phyloP scores from a whole-genome alignment of 2,888 invertebrate species.

The Heliconius sara region DNA sequence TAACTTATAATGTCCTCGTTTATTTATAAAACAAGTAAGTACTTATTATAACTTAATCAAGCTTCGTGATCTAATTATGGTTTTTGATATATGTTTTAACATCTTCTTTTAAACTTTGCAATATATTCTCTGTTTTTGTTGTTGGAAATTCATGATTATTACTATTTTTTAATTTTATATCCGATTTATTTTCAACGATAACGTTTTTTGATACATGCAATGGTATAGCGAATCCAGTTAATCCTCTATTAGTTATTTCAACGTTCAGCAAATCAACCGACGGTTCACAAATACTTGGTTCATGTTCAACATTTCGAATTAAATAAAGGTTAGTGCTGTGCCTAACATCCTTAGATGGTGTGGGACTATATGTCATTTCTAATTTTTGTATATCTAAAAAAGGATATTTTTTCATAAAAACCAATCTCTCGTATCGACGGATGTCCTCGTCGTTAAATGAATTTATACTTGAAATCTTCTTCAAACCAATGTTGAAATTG shows the following conservation, averaged over 20 bases:
- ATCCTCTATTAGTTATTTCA: slow-evolving; percentile 73
- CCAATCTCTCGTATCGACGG: slow-evolving; percentile 70
- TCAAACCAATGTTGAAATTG: slow-evolving; percentile 50
- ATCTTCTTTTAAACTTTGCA: slow-evolving; percentile 55
- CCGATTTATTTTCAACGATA: slow-evolving; percentile 50
- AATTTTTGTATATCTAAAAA: slow-evolving; percentile 73
- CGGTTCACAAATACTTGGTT: slow-evolving; percentile 63
- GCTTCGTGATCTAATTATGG: neutral
- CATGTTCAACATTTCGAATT: slow-evolving; percentile 55
- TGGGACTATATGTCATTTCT: slow-evolving; percentile 64
- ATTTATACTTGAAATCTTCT: slow-evolving; percentile 50
- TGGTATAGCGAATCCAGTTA: slow-evolving; percentile 75
- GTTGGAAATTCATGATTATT: neutral
- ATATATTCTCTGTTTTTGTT: slow-evolving; percentile 34
- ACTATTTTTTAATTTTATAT: slow-evolving; percentile 42
- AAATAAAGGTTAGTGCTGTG: slow-evolving; percentile 60
- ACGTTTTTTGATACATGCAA: slow-evolving; percentile 55
- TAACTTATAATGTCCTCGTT: neutral
- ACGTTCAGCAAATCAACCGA: slow-evolving; percentile 66
- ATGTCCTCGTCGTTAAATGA: slow-evolving; percentile 63
- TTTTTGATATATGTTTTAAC: slow-evolving; percentile 53
- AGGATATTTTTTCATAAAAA: slow-evolving; percentile 78
- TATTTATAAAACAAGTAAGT: neutral
- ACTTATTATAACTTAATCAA: neutral
- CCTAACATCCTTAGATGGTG: slow-evolving; percentile 58